Conservation (phyloP, 2,888 invertebrate species). For the Peribatodes rhomboidaria region DNA sequence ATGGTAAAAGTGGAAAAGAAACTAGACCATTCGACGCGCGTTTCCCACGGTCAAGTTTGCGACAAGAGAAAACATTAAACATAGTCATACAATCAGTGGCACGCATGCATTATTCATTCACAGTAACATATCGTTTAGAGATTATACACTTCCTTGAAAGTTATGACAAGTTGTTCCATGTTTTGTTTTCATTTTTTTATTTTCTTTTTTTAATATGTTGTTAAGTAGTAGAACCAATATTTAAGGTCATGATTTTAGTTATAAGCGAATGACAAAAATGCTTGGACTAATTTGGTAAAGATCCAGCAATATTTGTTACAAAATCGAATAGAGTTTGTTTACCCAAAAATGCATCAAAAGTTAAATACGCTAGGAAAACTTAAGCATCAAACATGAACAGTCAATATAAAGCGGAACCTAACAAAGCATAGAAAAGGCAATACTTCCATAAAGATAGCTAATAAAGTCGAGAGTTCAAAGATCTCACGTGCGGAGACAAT, state of each 20-base stretch:
- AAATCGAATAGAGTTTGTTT: neutral
- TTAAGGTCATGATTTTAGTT: no score
- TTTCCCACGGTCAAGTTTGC: conserved; percentile 75
- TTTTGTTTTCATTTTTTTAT: no score
- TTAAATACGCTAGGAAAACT: neutral
- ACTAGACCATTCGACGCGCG: conserved; percentile 48
- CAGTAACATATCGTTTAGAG: conserved; percentile 8
- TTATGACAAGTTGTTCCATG: conserved; percentile 1
- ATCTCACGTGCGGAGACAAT: conserved; percentile 38
- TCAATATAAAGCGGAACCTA: neutral
- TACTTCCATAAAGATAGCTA: conserved; percentile 32
- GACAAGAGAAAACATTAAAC: conserved; percentile 56
- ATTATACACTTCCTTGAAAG: neutral
- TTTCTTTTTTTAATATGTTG: no score
- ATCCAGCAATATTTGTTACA: neutral
- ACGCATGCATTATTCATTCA: conserved; percentile 14
- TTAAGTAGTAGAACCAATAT: no score
- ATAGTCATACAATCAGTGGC: conserved; percentile 32
- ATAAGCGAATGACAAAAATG: no score
- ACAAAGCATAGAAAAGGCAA: neutral
- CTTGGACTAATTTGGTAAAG: neutral
- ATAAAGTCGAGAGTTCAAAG: conserved; percentile 45
- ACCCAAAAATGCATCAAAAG: neutral
- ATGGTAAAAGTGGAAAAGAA: conserved; percentile 71
- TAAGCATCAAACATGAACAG: neutral